Conservation (phyloP, 1,140 invertebrate species). For the Drosophila aff. region DNA sequence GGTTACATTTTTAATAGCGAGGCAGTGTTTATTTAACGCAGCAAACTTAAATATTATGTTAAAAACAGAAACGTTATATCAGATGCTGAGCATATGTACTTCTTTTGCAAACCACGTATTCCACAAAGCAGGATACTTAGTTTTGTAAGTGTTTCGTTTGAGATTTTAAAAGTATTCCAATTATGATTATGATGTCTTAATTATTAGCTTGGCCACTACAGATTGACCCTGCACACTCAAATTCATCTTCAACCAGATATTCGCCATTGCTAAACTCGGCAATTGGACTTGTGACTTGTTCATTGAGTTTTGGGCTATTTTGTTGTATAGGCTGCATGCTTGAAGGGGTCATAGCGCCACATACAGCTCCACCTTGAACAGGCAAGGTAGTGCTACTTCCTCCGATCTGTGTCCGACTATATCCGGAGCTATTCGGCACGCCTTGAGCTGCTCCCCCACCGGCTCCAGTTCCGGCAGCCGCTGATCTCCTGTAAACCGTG, state of each 20-base stretch:
- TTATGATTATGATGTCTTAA: neutral
- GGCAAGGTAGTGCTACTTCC: constrained; percentile 1
- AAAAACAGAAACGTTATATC: neutral
- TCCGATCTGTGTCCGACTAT: constrained; percentile 50
- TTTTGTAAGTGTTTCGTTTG: neutral
- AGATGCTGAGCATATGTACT: neutral
- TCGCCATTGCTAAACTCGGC: constrained; percentile 27
- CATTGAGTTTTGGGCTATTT: constrained; percentile 23
- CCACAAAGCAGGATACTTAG: neutral
- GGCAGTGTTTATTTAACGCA: neutral
- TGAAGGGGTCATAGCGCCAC: constrained; percentile 25
- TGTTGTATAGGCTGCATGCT: constrained; percentile 33
- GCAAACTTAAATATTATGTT: neutral
- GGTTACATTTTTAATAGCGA: neutral
- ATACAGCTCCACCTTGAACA: constrained; percentile 2
- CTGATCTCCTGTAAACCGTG: constrained; percentile 85
- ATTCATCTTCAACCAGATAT: constrained; percentile 15
- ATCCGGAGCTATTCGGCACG: constrained; percentile 49
- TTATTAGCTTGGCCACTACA: constrained; percentile 15
- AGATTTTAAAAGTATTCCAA: neutral
- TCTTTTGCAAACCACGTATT: neutral
- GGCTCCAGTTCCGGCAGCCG: constrained; percentile 44
- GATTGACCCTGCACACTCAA: constrained; percentile 25
- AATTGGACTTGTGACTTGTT: constrained; percentile 22
- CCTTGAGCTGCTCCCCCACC: constrained; percentile 27